phyloP scores from a whole-genome alignment of 2,797 vertebrate genomes.

The Vultur gryphus region DNA sequence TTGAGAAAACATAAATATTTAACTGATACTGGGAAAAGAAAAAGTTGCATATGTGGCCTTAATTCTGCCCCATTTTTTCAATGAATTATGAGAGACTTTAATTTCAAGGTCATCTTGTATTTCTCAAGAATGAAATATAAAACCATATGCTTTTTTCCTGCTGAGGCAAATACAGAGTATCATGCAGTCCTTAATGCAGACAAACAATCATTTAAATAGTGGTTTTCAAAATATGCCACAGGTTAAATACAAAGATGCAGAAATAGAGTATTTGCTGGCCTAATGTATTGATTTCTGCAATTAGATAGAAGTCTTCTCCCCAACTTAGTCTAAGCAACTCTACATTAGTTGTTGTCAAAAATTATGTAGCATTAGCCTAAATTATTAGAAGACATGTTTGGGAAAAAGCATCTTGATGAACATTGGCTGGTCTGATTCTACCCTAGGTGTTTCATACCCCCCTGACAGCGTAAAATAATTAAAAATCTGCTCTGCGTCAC shows the following conservation, averaged over 20 bases:
- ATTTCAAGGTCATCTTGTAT: not conserved
- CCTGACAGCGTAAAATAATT: not conserved
- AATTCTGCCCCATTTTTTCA: not conserved
- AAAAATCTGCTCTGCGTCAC: not conserved
- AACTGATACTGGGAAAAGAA: not conserved
- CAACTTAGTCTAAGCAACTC: not conserved
- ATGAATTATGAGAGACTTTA: not conserved
- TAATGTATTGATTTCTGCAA: not conserved
- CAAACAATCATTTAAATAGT: not conserved
- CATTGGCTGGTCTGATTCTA: not conserved
- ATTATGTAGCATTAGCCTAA: not conserved
- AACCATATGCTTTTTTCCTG: not conserved
- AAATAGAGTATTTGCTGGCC: not conserved
- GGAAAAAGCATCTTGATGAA: not conserved
- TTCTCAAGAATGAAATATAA: not conserved
- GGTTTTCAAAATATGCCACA: not conserved
- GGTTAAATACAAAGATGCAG: not conserved
- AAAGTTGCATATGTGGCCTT: not conserved
- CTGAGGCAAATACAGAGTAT: not conserved
- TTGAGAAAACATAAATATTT: constrained; percentile 37
- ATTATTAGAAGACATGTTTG: not conserved
- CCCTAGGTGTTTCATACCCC: not conserved
- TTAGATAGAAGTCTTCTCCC: not conserved
- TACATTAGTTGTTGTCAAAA: not conserved
- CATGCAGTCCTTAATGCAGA: not conserved